phyloP scores from a whole-genome alignment of 2,888 invertebrate genomes.

The Eupsilia transversa region DNA sequence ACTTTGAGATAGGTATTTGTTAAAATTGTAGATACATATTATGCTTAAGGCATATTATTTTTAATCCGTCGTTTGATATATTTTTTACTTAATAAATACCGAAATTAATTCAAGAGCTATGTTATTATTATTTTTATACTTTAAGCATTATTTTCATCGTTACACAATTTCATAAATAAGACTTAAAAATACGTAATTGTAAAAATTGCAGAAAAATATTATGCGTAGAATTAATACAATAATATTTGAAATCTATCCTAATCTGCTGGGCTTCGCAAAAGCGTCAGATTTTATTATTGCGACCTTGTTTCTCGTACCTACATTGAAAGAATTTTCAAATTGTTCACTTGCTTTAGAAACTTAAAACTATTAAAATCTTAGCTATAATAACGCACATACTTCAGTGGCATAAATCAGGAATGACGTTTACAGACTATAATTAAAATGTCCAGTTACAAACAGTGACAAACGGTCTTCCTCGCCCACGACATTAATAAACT shows the following conservation, averaged over 20 bases:
- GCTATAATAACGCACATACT: background rate
- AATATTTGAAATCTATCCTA: background rate
- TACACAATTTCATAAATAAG: too few relatives aligned
- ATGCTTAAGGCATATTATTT: background rate
- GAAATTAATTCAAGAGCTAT: too few relatives aligned
- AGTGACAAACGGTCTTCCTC: slow-evolving; percentile 12
- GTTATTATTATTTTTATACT: too few relatives aligned
- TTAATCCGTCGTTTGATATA: background rate
- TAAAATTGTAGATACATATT: too few relatives aligned
- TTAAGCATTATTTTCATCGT: too few relatives aligned
- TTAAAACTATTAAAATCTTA: background rate
- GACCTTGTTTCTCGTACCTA: background rate
- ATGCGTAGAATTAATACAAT: background rate
- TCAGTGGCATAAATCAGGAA: slow-evolving; percentile 12
- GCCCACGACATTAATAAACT: slow-evolving; percentile 22
- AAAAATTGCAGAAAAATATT: too few relatives aligned
- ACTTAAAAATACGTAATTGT: background rate
- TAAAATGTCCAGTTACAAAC: slow-evolving; percentile 28
- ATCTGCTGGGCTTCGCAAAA: background rate
- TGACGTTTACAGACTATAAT: background rate
- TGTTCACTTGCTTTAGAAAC: background rate
- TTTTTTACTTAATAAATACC: too few relatives aligned
- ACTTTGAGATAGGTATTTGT: background rate
- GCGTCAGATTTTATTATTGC: background rate
- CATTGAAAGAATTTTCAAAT: background rate